Evolutionary conservation across 35 echinoderm and acorn worm genomes (phyloP).

Genomic region (Holothuria glaberrima): DNA sequence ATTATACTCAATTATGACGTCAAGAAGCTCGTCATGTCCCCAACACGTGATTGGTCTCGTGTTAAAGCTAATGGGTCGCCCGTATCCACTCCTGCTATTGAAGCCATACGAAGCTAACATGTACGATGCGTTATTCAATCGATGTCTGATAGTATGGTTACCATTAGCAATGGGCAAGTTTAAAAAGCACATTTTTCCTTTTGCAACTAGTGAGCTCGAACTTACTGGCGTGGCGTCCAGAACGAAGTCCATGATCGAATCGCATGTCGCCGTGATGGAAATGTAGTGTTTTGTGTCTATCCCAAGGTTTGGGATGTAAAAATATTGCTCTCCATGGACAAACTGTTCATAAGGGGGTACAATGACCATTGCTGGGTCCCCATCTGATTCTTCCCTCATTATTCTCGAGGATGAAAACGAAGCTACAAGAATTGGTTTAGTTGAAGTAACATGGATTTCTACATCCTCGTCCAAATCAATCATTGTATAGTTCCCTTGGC

Average conservation of each 20-base stretch:
- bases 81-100: background rate
- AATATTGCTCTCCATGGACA: background rate
- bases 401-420: slow-evolving; percentile 11
- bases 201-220: background rate
- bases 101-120: slow-evolving; percentile 33
- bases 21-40: background rate
- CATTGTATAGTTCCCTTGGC: background rate
- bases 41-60: slow-evolving; percentile 9
- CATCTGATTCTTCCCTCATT: background rate
- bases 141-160: background rate
- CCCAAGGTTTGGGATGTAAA: background rate
- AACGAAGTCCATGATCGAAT: background rate
- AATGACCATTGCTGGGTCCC: slow-evolving; percentile 22
- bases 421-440: slow-evolving; percentile 6
- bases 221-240: background rate
- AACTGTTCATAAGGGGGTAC: slow-evolving; percentile 20
- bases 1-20: slow-evolving; percentile 2
- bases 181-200: background rate
- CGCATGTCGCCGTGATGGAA: slow-evolving; percentile 8
- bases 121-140: background rate
- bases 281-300: background rate
- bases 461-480: background rate
- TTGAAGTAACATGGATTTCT: background rate
- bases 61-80: slow-evolving; percentile 12
- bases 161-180: background rate